These are phyloP conservation scores for Dermolepida albohirtum DNA, from an alignment of 2,888 invertebrate species.

Conservation along the genomic window DNA sequence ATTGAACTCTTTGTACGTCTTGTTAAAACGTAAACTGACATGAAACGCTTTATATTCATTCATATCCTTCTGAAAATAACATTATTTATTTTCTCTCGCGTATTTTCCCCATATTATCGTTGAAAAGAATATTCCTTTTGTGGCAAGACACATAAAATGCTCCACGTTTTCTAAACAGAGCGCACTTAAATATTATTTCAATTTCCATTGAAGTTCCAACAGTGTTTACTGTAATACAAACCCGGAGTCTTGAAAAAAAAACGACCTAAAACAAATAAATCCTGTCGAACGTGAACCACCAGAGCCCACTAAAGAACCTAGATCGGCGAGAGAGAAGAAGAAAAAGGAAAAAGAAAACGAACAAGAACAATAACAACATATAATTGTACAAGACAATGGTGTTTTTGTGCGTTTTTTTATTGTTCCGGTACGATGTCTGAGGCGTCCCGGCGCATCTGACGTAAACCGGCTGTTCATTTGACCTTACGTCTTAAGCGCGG, in stretches of 20 bases:
- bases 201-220: constrained; percentile 41
- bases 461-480: constrained; percentile 43
- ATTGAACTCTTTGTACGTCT: too few species aligned
- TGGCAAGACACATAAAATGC: constrained; percentile 20
- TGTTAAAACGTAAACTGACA: too few species aligned
- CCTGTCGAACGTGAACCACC: constrained; percentile 26
- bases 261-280: constrained; percentile 31
- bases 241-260: constrained; percentile 19
- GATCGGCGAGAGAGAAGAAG: constrained; percentile 7
- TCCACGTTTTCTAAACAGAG: constrained; percentile 23
- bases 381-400: constrained; percentile 41
- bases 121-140: constrained; percentile 34
- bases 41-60: too few species aligned
- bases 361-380: constrained; percentile 40
- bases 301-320: constrained; percentile 3
- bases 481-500: constrained; percentile 43
- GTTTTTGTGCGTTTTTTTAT: constrained; percentile 34
- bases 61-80: constrained; percentile 16
- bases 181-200: constrained; percentile 43
- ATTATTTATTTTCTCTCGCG: constrained; percentile 20
- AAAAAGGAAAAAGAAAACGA: constrained; percentile 5
- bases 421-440: constrained; percentile 39
- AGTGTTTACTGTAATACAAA: constrained; percentile 38
- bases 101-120: constrained; percentile 20
- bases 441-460: constrained; percentile 43